phyloP scores from a whole-genome alignment of 2,113 vertebrate species.

The Nesogale talazaci region DNA sequence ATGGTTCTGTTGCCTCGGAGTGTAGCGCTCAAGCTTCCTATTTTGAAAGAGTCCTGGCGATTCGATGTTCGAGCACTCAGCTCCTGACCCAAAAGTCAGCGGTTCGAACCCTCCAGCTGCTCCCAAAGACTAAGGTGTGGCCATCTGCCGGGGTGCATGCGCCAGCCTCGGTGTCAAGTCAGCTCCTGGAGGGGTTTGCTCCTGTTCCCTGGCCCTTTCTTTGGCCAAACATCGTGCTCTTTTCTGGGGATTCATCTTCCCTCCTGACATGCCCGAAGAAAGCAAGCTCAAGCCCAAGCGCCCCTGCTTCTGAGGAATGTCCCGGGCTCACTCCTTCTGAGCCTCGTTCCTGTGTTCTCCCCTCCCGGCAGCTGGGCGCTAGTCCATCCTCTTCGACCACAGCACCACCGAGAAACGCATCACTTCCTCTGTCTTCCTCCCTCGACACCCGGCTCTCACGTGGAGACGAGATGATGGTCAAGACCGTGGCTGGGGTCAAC shows the following conservation, averaged over 20 bases:
- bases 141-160: background rate
- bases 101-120: background rate
- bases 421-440: background rate
- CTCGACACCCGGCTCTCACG: background rate
- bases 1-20: background rate
- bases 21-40: background rate
- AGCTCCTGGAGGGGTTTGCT: no score
- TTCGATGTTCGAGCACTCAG: background rate
- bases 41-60: background rate
- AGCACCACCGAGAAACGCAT: background rate
- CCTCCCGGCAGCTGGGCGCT: no score
- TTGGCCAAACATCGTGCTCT: background rate
- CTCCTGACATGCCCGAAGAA: background rate
- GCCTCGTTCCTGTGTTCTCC: background rate
- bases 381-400: background rate
- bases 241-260: background rate
- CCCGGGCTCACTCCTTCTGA: background rate
- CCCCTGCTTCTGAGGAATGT: background rate
- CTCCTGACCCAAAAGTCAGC: background rate
- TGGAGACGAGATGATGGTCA: background rate
- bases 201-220: no score
- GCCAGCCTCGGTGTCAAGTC: no score
- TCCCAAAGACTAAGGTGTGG: background rate
- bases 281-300: background rate
- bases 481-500: background rate